Evolutionary conservation across 30 jellyfish, hydroid and myxozoan genomes (phyloP).

Genomic region (Hydractinia echinata): DNA sequence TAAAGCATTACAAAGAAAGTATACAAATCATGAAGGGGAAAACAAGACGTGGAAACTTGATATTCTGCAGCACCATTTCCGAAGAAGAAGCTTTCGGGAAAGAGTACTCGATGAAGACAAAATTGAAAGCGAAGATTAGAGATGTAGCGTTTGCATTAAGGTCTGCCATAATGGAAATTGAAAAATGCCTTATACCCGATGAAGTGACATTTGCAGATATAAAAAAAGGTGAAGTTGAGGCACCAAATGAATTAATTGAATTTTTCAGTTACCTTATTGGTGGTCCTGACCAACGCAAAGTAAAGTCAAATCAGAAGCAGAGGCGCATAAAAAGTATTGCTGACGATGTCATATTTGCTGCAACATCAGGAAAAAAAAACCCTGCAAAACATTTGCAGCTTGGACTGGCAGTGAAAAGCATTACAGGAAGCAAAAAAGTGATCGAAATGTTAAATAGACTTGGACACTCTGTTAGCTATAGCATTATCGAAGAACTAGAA

Average conservation of each 20-base stretch:
- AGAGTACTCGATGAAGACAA: conserved; percentile 19
- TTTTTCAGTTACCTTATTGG: conserved; percentile 11
- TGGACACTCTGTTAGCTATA: too few species aligned
- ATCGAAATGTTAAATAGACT: too few species aligned
- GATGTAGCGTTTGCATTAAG: conserved; percentile 17
- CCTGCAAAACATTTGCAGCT: background rate
- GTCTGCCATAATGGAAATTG: too few species aligned
- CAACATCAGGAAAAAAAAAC: conserved; percentile 14
- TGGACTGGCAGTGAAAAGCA: conserved; percentile 11
- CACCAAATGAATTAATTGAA: background rate
- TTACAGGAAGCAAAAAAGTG: background rate
- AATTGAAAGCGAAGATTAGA: background rate
- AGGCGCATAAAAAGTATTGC: conserved; percentile 3
- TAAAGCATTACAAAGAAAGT: background rate
- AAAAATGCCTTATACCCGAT: background rate
- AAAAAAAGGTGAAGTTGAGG: conserved; percentile 16
- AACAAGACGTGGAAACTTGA: too few species aligned
- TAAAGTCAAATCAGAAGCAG: background rate
- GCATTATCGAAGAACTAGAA: too few species aligned
- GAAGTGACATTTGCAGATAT: conserved; percentile 10
- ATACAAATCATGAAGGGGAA: too few species aligned
- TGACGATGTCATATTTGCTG: conserved; percentile 8
- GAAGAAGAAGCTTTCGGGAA: background rate
- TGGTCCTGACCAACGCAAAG: background rate
- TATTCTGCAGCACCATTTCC: too few species aligned